These are phyloP conservation scores for Heliothis peltigera DNA, from an alignment of 2,888 invertebrate genomes.

Conservation along the genomic window DNA sequence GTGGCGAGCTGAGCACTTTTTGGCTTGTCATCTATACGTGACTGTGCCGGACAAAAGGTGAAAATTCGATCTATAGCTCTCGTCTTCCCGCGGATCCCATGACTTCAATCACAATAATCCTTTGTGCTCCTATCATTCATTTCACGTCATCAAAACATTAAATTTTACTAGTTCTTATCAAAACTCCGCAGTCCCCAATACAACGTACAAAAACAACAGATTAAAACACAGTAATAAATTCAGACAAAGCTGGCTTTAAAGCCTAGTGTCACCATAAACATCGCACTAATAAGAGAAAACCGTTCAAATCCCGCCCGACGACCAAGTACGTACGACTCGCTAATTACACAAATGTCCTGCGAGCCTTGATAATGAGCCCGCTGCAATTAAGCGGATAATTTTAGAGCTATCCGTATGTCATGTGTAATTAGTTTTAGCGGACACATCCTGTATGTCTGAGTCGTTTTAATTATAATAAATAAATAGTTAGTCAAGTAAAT, in stretches of 20 bases:
- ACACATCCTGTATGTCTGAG: constrained; percentile 22
- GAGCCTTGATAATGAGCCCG: constrained; percentile 57
- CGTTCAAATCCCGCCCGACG: constrained; percentile 24
- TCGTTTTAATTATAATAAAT: background rate
- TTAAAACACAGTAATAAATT: background rate
- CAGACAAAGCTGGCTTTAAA: background rate
- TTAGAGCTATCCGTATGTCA: constrained; percentile 43
- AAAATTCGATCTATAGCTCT: no score
- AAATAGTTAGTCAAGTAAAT: no score
- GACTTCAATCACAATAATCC: no score
- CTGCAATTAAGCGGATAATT: constrained; percentile 52
- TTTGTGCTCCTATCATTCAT: no score
- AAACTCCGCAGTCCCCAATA: no score
- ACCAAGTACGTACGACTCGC: constrained; percentile 40
- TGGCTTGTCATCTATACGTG: no score
- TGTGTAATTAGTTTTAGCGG: constrained; percentile 18
- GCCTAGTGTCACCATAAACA: constrained; percentile 12
- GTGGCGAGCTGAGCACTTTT: no score
- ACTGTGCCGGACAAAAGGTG: no score
- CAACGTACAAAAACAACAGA: background rate
- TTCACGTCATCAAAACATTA: no score
- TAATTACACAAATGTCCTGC: constrained; percentile 55
- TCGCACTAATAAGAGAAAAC: constrained; percentile 51
- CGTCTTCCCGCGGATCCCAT: no score
- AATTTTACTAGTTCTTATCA: no score